Percentiles rank a stretch among this genome's conserved stretches.
Evolutionary conservation across 2,888 invertebrate species (phyloP).

Genomic region (Plutella xylostella): DNA sequence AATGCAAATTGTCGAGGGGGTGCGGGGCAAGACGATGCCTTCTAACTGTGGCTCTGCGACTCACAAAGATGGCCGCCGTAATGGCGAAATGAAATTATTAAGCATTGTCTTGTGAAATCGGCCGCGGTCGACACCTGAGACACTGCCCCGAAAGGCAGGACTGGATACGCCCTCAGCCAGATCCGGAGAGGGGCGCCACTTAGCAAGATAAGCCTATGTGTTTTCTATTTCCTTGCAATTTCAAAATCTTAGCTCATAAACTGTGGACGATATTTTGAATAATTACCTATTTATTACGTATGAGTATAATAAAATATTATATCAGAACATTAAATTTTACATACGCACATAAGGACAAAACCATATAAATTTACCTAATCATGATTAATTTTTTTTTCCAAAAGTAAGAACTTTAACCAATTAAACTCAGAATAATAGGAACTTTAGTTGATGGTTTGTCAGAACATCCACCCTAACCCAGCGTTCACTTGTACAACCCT

Average conservation of each 20-base stretch:
- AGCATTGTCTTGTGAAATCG: slow-evolving; percentile 70
- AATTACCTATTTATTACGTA: too few relatives aligned
- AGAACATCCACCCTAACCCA: slow-evolving; percentile 51
- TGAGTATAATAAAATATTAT: too few relatives aligned
- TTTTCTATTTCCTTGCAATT: too few relatives aligned
- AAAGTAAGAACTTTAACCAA: too few relatives aligned
- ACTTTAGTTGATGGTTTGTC: slow-evolving; percentile 9
- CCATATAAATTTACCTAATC: too few relatives aligned
- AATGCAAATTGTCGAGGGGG: slow-evolving; percentile 68
- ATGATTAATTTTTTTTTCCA: too few relatives aligned
- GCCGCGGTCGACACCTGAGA: slow-evolving; percentile 69
- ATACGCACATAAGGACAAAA: too few relatives aligned
- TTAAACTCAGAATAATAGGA: too few relatives aligned
- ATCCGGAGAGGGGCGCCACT: background rate
- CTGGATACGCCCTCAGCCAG: slow-evolving; percentile 37
- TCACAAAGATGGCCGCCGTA: slow-evolving; percentile 67
- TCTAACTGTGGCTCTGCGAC: slow-evolving; percentile 61
- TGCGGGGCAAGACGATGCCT: slow-evolving; percentile 43
- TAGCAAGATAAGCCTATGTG: too few relatives aligned
- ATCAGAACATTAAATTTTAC: too few relatives aligned
- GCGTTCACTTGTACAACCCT: slow-evolving; percentile 56
- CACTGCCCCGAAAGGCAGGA: slow-evolving; percentile 38
- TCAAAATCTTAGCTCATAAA: too few relatives aligned
- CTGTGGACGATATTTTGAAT: too few relatives aligned
- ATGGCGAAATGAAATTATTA: slow-evolving; percentile 70